Percentiles rank a stretch among this genome's conserved stretches.
phyloP scores from a whole-genome alignment of 1,140 invertebrate genomes.

The Paralvinella palmiformis region DNA sequence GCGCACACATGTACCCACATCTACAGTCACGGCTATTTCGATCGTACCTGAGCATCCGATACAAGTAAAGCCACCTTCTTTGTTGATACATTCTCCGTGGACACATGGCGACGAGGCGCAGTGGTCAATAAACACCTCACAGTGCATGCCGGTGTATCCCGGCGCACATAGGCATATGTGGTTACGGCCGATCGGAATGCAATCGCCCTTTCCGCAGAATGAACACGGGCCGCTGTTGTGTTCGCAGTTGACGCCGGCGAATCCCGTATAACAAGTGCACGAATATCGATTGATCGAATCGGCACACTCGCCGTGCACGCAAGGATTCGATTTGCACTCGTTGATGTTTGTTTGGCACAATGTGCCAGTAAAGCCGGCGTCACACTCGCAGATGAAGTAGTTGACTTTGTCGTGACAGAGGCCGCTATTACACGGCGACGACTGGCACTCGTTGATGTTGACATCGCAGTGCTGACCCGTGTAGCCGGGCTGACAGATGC shows the following conservation, averaged over 20 bases:
- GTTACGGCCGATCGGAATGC: slow-evolving; percentile 21
- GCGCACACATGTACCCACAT: too few relatives aligned
- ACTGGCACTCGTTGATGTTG: slow-evolving; percentile 18
- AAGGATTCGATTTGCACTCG: background rate
- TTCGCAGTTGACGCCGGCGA: slow-evolving; percentile 23
- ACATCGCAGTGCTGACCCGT: background rate
- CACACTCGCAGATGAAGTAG: slow-evolving; percentile 65
- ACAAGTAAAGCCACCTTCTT: too few relatives aligned
- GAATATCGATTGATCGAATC: background rate
- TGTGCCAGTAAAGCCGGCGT: slow-evolving; percentile 50
- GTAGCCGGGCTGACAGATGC: slow-evolving; percentile 1
- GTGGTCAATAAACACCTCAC: background rate
- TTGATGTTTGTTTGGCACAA: background rate
- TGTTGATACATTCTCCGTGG: too few relatives aligned
- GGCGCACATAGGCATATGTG: slow-evolving; percentile 32
- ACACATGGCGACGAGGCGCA: too few relatives aligned
- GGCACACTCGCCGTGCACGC: background rate
- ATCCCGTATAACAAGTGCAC: slow-evolving; percentile 65
- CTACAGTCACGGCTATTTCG: too few relatives aligned
- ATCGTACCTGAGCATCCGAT: too few relatives aligned
- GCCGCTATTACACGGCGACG: slow-evolving; percentile 75
- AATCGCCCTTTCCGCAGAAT: slow-evolving; percentile 24
- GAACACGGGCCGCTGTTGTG: slow-evolving; percentile 36
- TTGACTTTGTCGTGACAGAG: slow-evolving; percentile 70
- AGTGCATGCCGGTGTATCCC: slow-evolving; percentile 26